Percentiles rank a stretch among this genome's conserved stretches.
Evolutionary conservation across 2,888 invertebrate species (phyloP).

Genomic region (Drosophila affinis): DNA sequence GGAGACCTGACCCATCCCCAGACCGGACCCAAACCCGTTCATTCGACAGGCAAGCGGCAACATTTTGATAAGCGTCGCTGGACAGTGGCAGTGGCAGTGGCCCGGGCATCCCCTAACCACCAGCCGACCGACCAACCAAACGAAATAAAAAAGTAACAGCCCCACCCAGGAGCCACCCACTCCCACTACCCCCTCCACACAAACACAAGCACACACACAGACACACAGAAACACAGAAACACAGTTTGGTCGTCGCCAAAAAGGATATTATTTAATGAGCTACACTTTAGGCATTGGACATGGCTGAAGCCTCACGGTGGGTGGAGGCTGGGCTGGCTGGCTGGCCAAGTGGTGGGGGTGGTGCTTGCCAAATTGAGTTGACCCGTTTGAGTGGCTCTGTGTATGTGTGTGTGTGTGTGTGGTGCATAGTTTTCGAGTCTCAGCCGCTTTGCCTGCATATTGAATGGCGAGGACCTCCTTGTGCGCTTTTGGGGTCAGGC

Average conservation of each 20-base stretch:
- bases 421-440: conserved; percentile 59
- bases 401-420: conserved; percentile 21
- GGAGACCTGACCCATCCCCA: conserved; percentile 2
- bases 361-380: conserved; percentile 80
- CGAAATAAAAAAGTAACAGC: conserved; percentile 45
- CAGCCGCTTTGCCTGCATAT: conserved; percentile 65
- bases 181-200: not conserved
- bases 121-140: conserved; percentile 6
- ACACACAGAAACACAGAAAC: conserved; percentile 13
- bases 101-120: conserved; percentile 21
- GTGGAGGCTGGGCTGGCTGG: not conserved
- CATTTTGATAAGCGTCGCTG: conserved; percentile 74
- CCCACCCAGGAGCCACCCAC: conserved; percentile 14
- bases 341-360: conserved; percentile 35
- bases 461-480: conserved; percentile 42
- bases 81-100: conserved; percentile 19
- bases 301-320: conserved; percentile 26
- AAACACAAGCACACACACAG: conserved; percentile 7
- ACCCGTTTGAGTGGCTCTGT: conserved; percentile 58
- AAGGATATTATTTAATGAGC: conserved; percentile 82
- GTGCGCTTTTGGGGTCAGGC: conserved; percentile 56
- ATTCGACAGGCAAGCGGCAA: conserved; percentile 71
- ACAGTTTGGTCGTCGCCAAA: conserved; percentile 57
- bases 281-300: conserved; percentile 75
- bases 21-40: conserved; percentile 44